Percentiles rank a stretch among this genome's conserved stretches.
Evolutionary conservation across 1,140 invertebrate genomes (phyloP).

Genomic region (Drosophila tropicalis): DNA sequence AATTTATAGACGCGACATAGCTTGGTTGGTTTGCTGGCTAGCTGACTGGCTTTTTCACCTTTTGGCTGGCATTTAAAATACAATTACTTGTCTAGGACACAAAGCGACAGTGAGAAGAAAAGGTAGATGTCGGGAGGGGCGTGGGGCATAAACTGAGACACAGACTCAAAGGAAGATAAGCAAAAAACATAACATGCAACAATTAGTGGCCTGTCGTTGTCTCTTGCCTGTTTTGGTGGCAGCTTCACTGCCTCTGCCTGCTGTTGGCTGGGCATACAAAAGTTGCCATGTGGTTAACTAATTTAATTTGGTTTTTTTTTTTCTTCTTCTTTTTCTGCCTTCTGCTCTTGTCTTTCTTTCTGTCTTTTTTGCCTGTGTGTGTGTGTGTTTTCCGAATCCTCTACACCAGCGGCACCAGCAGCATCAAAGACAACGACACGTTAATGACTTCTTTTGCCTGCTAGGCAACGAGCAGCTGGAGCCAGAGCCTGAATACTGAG

Average conservation of each 20-base stretch:
- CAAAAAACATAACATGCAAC: conserved; percentile 80
- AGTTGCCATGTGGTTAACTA: conserved; percentile 82
- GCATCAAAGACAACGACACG: conserved; percentile 81
- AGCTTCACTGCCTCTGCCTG: not conserved
- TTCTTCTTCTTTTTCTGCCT: conserved; percentile 18
- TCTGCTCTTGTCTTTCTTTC: not conserved
- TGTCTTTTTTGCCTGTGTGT: not conserved
- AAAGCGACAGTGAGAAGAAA: not conserved
- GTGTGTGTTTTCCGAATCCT: not conserved
- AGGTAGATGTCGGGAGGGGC: not conserved
- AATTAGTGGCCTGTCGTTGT: conserved; percentile 67
- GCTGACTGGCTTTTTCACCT: conserved; percentile 61
- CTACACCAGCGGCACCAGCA: conserved; percentile 30
- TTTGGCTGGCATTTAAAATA: conserved; percentile 73
- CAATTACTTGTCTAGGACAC: conserved; percentile 63
- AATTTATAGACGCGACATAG: conserved; percentile 74
- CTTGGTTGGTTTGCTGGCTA: conserved; percentile 21
- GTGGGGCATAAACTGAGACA: conserved; percentile 7
- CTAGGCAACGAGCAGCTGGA: conserved; percentile 38
- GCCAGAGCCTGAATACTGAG: not conserved
- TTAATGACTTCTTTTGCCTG: conserved; percentile 81
- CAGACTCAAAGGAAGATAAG: conserved; percentile 59
- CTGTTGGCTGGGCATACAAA: conserved; percentile 53
- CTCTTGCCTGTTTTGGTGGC: conserved; percentile 11
- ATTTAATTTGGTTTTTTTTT: conserved; percentile 80